These are phyloP conservation scores for Sorex maritimensis DNA, from an alignment of 2,797 vertebrate genomes.

Conservation along the genomic window DNA sequence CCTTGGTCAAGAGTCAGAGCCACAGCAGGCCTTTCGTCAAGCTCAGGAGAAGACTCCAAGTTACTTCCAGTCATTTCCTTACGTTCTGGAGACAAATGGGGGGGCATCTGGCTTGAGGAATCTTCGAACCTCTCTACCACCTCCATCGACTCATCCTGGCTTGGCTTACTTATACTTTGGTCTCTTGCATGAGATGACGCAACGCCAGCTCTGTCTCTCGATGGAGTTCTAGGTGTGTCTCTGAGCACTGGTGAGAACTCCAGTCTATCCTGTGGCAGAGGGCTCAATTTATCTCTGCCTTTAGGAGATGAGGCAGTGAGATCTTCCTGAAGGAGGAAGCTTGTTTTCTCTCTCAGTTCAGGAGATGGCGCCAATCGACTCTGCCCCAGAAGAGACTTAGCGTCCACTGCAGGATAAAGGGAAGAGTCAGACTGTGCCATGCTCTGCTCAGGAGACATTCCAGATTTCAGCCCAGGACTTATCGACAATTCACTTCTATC, in stretches of 20 bases:
- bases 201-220: slow-evolving; percentile 75
- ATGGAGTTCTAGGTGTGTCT: slow-evolving; percentile 46
- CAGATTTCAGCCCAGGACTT: slow-evolving; percentile 68
- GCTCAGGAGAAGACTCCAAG: slow-evolving; percentile 80
- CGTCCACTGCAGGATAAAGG: slow-evolving; percentile 53
- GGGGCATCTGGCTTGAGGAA: slow-evolving; percentile 52
- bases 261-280: slow-evolving; percentile 70
- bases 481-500: slow-evolving; percentile 38
- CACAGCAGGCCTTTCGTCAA: slow-evolving; percentile 70
- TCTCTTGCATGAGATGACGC: slow-evolving; percentile 78
- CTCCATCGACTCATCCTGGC: slow-evolving; percentile 79
- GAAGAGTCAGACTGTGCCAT: slow-evolving; percentile 56
- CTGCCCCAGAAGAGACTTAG: slow-evolving; percentile 67
- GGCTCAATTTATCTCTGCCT: slow-evolving; percentile 74
- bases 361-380: slow-evolving; percentile 68
- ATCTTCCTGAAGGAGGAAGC: slow-evolving; percentile 67
- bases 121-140: slow-evolving; percentile 78
- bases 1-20: slow-evolving; percentile 75
- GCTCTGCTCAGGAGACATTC: slow-evolving; percentile 76
- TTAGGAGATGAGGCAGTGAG: slow-evolving; percentile 71
- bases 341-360: slow-evolving; percentile 80
- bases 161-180: slow-evolving; percentile 67
- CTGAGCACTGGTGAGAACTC: slow-evolving; percentile 67
- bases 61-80: slow-evolving; percentile 77
- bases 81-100: slow-evolving; percentile 78